A percentile compares a stretch with the other conserved stretches of the same genome.
phyloP scores from a whole-genome alignment of 2,797 vertebrate species.

The Paramormyrops hopkinsi region DNA sequence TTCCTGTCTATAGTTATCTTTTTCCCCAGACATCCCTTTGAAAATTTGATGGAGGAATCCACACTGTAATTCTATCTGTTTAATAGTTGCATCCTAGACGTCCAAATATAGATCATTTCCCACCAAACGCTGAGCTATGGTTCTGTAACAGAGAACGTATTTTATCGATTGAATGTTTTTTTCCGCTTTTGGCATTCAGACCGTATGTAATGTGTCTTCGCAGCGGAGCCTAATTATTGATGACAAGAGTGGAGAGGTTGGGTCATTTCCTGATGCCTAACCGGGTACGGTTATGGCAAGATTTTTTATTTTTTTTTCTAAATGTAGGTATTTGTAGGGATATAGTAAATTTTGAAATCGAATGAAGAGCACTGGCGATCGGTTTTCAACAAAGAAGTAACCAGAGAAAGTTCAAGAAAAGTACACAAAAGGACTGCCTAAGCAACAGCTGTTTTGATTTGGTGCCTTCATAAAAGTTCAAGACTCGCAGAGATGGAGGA shows the following conservation, averaged over 20 bases:
- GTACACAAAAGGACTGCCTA: conserved; percentile 18
- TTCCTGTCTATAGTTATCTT: conserved; percentile 49
- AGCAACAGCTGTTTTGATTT: conserved; percentile 44
- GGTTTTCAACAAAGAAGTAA: neutral
- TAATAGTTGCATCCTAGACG: conserved; percentile 25
- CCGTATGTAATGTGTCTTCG: conserved; percentile 16
- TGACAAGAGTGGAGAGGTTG: conserved; percentile 41
- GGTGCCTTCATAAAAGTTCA: conserved; percentile 24
- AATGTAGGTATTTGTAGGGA: conserved; percentile 1
- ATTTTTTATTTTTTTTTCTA: conserved; percentile 23
- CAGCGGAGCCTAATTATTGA: conserved; percentile 35
- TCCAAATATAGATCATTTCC: conserved; percentile 25
- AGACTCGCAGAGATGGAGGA: conserved; percentile 28
- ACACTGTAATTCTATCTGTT: conserved; percentile 24
- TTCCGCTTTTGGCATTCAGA: neutral
- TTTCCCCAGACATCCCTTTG: conserved; percentile 40
- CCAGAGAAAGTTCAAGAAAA: conserved; percentile 6
- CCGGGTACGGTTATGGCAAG: conserved; percentile 44
- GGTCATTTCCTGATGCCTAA: conserved; percentile 44
- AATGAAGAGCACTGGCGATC: conserved; percentile 34
- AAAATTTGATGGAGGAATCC: conserved; percentile 40
- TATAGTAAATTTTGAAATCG: conserved; percentile 36
- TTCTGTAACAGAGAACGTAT: conserved; percentile 27
- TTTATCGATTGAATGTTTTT: conserved; percentile 15
- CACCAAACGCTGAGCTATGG: conserved; percentile 17